Percentiles rank a stretch among this genome's conserved stretches.
These are phyloP conservation scores for Pristis pectinata DNA, from an alignment of 2,797 vertebrate genomes.

Conservation along the genomic window DNA sequence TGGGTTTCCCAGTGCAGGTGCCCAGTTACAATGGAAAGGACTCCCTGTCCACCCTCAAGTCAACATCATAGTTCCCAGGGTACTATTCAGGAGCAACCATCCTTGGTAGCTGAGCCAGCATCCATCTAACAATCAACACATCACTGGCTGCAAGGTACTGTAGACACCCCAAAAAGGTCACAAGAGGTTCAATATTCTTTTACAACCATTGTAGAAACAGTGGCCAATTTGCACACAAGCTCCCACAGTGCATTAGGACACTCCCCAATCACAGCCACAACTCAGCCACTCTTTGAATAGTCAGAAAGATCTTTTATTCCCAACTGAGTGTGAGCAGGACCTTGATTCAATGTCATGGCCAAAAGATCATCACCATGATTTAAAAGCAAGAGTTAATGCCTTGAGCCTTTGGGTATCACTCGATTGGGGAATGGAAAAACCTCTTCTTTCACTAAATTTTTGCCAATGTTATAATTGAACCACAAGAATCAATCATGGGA, in stretches of 20 bases:
- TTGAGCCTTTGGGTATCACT: background rate
- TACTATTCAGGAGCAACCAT: too few relatives aligned
- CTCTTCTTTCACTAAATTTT: background rate
- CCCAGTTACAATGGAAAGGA: too few relatives aligned
- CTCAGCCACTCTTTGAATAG: too few relatives aligned
- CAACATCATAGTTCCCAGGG: too few relatives aligned
- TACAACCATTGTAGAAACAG: background rate
- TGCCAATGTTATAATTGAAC: background rate
- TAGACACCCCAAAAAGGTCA: background rate
- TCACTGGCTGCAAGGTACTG: too few relatives aligned
- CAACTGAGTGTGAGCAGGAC: background rate
- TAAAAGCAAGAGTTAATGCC: background rate
- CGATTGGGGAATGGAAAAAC: background rate
- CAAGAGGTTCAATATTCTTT: background rate
- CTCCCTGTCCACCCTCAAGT: too few relatives aligned
- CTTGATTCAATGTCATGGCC: background rate
- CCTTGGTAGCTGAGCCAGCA: too few relatives aligned
- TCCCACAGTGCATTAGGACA: background rate
- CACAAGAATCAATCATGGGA: background rate
- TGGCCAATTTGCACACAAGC: background rate
- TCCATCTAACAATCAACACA: too few relatives aligned
- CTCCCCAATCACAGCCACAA: too few relatives aligned
- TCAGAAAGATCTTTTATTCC: background rate
- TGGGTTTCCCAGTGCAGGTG: too few relatives aligned
- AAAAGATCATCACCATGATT: background rate